Conservation (phyloP, 53 echinoderm and acorn worm genomes). For the Antedon mediterranea region DNA sequence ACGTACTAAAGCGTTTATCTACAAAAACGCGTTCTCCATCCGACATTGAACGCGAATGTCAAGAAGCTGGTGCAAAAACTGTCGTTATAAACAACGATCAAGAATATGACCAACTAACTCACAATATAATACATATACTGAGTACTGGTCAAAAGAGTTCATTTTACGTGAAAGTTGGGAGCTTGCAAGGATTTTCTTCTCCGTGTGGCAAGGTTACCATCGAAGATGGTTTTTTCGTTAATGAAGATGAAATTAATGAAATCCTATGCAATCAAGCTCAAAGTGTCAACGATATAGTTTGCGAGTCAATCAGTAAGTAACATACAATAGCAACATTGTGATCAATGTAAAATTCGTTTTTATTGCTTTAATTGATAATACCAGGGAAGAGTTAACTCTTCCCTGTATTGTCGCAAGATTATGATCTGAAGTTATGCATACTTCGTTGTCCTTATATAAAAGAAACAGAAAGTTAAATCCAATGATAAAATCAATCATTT, state of each 20-base stretch:
- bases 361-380: no score
- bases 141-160: background rate
- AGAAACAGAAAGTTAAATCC: no score
- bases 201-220: background rate
- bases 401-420: no score
- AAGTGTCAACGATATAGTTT: background rate
- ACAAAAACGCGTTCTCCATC: background rate
- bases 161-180: background rate
- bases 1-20: background rate
- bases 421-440: no score
- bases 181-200: background rate
- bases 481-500: no score
- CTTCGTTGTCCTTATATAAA: no score
- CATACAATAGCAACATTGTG: no score
- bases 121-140: background rate
- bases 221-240: no score
- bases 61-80: slow-evolving; percentile 24
- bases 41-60: background rate
- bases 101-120: slow-evolving; percentile 6
- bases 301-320: background rate
- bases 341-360: no score
- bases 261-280: background rate
- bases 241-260: no score
- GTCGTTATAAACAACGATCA: background rate
- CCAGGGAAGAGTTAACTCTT: no score